phyloP scores from a whole-genome alignment of 2,113 vertebrate species.

The Chionis minor region DNA sequence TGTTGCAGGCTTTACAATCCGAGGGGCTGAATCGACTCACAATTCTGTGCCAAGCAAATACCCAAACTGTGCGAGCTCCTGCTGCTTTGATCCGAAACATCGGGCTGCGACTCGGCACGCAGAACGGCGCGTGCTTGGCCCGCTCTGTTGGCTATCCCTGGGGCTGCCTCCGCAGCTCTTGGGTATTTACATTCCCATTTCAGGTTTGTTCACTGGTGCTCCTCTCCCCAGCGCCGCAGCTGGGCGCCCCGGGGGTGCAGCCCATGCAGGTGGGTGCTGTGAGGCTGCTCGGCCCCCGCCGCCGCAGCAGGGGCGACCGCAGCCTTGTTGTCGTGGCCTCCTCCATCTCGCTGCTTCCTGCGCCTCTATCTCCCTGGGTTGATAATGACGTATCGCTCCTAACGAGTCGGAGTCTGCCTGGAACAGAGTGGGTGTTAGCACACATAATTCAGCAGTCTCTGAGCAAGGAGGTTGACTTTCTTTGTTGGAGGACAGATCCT shows the following conservation, averaged over 20 bases:
- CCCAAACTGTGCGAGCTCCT: accelerated
- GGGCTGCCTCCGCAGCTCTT: accelerated
- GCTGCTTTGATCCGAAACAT: not conserved
- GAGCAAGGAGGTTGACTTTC: not conserved
- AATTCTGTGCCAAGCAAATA: not conserved
- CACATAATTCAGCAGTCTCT: not conserved
- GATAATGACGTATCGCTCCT: accelerated
- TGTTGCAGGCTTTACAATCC: not conserved
- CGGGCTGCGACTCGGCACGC: accelerated
- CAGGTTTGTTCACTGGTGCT: accelerated
- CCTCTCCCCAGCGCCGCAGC: not conserved
- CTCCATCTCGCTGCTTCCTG: accelerated
- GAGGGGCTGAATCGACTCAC: not conserved
- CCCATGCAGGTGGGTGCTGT: not conserved
- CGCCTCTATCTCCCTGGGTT: not conserved
- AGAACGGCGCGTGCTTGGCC: accelerated
- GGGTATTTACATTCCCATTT: accelerated
- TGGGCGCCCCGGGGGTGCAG: too few species aligned
- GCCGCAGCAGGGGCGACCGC: not conserved
- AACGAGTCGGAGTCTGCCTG: accelerated
- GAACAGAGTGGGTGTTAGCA: not conserved
- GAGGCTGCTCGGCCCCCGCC: not conserved
- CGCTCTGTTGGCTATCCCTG: accelerated
- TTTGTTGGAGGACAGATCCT: not conserved
- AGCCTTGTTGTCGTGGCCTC: accelerated